phyloP scores from a whole-genome alignment of 2,888 invertebrate species.

The Hyposoter didymator region DNA sequence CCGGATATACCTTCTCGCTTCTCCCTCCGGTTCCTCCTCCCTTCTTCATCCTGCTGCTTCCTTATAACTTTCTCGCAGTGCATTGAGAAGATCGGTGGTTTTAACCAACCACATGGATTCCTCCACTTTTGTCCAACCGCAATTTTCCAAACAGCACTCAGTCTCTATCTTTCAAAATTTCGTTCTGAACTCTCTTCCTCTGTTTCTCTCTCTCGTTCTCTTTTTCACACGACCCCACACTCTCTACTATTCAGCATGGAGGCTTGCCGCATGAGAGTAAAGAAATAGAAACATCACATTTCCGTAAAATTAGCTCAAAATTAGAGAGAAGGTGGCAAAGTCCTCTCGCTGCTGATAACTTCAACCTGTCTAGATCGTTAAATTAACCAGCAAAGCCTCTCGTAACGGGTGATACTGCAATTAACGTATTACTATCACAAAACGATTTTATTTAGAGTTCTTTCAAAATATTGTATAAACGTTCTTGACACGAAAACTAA shows the following conservation, averaged over 20 bases:
- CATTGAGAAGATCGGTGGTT: not conserved
- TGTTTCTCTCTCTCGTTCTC: too few species aligned
- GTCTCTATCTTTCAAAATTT: not conserved
- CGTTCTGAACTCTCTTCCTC: not conserved
- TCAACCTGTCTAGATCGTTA: not conserved
- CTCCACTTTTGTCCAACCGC: slow-evolving; percentile 23
- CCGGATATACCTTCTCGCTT: slow-evolving; percentile 32
- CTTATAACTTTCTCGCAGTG: slow-evolving; percentile 41
- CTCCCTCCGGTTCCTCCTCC: not conserved
- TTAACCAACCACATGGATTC: slow-evolving; percentile 31
- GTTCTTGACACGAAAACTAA: too few species aligned
- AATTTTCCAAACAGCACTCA: slow-evolving; percentile 2
- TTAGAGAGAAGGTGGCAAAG: not conserved
- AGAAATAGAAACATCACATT: not conserved
- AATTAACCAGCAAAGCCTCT: not conserved
- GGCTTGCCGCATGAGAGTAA: not conserved
- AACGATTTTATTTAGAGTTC: too few species aligned
- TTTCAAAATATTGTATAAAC: too few species aligned
- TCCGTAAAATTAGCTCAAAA: not conserved
- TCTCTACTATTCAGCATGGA: not conserved
- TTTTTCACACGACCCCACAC: too few species aligned
- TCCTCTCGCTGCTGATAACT: too few species aligned
- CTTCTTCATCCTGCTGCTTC: slow-evolving; percentile 37
- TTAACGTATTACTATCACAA: too few species aligned
- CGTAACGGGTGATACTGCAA: not conserved